These are phyloP conservation scores for Drosophila macrospina DNA, from an alignment of 2,888 invertebrate species.

Conservation along the genomic window DNA sequence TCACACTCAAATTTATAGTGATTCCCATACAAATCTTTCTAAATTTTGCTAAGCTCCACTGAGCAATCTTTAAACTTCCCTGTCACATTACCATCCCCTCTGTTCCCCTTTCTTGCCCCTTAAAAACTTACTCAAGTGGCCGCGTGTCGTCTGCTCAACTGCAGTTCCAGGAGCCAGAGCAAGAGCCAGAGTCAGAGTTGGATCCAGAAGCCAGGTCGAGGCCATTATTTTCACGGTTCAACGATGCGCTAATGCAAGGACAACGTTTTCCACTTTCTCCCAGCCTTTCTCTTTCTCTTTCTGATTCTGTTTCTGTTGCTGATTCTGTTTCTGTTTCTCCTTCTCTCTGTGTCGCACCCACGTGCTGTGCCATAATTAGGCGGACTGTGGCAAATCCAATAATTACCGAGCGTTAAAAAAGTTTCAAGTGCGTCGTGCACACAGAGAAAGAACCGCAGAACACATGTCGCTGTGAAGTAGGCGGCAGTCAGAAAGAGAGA, in stretches of 20 bases:
- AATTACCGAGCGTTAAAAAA: conserved; percentile 75
- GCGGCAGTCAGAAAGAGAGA: too few relatives aligned
- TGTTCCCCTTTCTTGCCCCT: background rate
- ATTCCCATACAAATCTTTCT: conserved; percentile 16
- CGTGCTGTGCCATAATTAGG: conserved; percentile 72
- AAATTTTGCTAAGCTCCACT: conserved; percentile 13
- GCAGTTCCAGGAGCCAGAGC: background rate
- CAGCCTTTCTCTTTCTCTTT: background rate
- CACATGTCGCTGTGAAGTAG: conserved; percentile 54
- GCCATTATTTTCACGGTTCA: conserved; percentile 71
- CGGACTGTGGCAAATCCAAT: conserved; percentile 69
- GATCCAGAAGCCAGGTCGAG: conserved; percentile 30
- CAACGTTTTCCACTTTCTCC: conserved; percentile 46
- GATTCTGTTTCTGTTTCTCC: background rate
- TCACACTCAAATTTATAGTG: background rate
- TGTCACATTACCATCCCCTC: background rate
- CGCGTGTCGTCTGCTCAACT: conserved; percentile 37
- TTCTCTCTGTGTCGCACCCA: conserved; percentile 36
- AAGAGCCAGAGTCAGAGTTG: conserved; percentile 17
- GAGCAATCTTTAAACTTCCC: conserved; percentile 5
- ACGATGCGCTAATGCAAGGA: conserved; percentile 66
- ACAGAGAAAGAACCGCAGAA: conserved; percentile 63
- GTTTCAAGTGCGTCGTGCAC: conserved; percentile 63
- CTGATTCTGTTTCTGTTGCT: background rate
- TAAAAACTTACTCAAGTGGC: conserved; percentile 35